Conservation (phyloP, 2,113 vertebrate genomes). For the Sialia sialis region DNA sequence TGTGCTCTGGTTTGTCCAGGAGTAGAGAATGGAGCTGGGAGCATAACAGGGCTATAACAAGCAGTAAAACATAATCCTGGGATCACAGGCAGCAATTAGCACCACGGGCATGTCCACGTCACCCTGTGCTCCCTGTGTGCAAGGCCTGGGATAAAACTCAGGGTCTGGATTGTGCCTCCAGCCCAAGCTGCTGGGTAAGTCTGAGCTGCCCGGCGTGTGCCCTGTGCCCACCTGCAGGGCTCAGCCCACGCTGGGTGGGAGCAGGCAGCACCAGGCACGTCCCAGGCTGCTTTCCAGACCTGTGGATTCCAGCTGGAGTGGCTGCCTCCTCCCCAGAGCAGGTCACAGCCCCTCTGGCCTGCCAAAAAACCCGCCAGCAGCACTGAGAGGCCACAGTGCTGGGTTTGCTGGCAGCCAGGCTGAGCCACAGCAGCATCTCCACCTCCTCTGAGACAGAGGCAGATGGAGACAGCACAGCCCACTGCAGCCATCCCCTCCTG, state of each 20-base stretch:
- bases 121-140: not conserved
- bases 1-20: not conserved
- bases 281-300: not conserved
- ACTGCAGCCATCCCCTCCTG: not conserved
- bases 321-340: not conserved
- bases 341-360: not conserved
- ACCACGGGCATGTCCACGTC: rapidly evolving
- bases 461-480: not conserved
- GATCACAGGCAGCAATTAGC: not conserved
- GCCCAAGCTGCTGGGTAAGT: not conserved
- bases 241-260: not conserved
- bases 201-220: not conserved
- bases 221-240: not conserved
- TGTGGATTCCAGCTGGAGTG: not conserved
- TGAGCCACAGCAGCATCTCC: not conserved
- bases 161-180: not conserved
- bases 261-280: not conserved
- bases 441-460: not conserved
- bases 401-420: not conserved
- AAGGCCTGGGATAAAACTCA: not conserved
- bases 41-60: not conserved
- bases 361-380: not conserved
- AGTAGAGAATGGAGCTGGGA: not conserved
- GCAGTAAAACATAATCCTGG: not conserved
- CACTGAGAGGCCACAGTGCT: not conserved